phyloP scores from a whole-genome alignment of 2,888 invertebrate genomes.

The Dysmachus trigonus region DNA sequence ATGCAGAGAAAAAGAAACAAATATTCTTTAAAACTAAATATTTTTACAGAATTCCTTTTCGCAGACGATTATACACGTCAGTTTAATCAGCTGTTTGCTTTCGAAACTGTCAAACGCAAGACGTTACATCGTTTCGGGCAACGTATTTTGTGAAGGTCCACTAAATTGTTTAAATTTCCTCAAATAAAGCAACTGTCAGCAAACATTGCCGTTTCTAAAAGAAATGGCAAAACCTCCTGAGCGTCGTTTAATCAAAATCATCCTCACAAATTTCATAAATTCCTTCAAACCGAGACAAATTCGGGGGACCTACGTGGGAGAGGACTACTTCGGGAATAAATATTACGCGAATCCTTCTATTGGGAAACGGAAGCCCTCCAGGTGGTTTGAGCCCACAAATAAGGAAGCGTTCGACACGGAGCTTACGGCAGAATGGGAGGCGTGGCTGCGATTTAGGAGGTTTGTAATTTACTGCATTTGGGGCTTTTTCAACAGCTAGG shows the following conservation, averaged over 20 bases:
- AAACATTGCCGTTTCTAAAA: not conserved
- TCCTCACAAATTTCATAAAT: constrained; percentile 61
- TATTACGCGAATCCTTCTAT: constrained; percentile 75
- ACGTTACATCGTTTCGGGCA: not conserved
- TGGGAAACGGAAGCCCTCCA: constrained; percentile 72
- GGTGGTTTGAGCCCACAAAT: constrained; percentile 78
- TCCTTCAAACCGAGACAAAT: constrained; percentile 66
- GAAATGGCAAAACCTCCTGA: constrained; percentile 56
- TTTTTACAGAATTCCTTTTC: not conserved
- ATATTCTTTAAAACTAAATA: not conserved
- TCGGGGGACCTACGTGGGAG: constrained; percentile 70
- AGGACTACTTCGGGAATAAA: constrained; percentile 82
- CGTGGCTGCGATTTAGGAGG: constrained; percentile 80
- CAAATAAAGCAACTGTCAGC: not conserved
- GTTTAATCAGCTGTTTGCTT: not conserved
- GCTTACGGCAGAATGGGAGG: constrained; percentile 86
- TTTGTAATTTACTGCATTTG: constrained; percentile 52
- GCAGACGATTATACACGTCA: not conserved
- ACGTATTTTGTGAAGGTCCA: not conserved
- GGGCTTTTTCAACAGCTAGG: not conserved
- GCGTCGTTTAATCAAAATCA: constrained; percentile 60
- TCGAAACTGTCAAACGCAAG: not conserved
- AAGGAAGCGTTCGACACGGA: constrained; percentile 74
- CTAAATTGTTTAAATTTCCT: not conserved
- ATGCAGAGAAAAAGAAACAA: not conserved